Evolutionary conservation across 2,113 vertebrate species (phyloP).

Genomic region (Calonectris borealis): DNA sequence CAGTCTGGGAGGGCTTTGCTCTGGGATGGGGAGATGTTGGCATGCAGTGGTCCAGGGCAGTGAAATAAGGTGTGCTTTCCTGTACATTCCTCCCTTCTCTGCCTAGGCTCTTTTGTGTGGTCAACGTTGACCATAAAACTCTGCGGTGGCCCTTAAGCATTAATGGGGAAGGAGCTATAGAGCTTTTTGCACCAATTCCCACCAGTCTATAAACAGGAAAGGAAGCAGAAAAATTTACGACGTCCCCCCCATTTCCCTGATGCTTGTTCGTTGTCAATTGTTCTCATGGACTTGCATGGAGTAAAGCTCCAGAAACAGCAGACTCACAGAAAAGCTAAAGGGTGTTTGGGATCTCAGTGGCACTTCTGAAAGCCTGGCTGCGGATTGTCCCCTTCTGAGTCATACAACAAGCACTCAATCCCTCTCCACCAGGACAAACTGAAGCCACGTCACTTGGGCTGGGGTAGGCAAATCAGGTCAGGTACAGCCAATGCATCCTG

Average conservation of each 20-base stretch:
- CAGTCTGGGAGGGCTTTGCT: not conserved
- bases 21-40: not conserved
- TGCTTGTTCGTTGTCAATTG: not conserved
- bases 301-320: not conserved
- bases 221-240: not conserved
- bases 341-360: not conserved
- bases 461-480: not conserved
- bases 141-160: not conserved
- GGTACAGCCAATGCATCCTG: not conserved
- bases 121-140: accelerated
- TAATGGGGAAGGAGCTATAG: not conserved
- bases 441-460: not conserved
- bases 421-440: not conserved
- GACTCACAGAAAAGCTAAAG: not conserved
- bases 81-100: accelerated
- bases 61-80: not conserved
- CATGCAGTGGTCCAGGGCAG: not conserved
- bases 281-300: not conserved
- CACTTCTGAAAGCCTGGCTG: not conserved
- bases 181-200: not conserved
- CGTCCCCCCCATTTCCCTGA: not conserved
- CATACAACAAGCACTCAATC: not conserved
- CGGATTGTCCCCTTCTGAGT: not conserved
- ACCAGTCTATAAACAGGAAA: not conserved
- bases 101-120: not conserved